Conservation (phyloP, 2,797 vertebrate genomes). For the Gambusia yucatana region DNA sequence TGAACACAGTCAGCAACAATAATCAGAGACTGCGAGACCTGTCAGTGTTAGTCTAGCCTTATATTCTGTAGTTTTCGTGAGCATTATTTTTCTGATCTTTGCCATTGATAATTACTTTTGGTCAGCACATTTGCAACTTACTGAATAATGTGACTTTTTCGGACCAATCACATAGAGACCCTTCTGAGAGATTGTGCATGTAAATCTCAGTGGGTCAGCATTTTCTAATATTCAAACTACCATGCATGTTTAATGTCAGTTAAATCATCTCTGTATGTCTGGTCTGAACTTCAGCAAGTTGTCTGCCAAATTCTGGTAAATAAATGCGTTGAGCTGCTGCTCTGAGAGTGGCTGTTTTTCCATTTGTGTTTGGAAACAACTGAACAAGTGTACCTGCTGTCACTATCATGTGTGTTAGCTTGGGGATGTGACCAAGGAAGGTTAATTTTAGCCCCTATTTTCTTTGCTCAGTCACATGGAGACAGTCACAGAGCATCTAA, state of each 20-base stretch:
- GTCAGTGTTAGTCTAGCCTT: background rate
- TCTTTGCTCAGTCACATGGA: background rate
- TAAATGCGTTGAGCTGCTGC: background rate
- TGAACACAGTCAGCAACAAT: background rate
- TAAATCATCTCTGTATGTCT: background rate
- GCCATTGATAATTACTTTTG: background rate
- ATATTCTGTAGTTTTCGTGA: background rate
- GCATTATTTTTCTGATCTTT: background rate
- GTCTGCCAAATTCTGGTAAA: background rate
- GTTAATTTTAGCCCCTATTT: background rate
- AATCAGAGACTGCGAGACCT: background rate
- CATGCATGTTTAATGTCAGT: background rate
- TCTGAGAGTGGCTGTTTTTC: background rate
- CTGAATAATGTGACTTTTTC: background rate
- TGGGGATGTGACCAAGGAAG: background rate
- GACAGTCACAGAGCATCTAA: background rate
- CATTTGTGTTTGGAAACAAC: background rate
- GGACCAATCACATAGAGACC: background rate
- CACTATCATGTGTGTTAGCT: background rate
- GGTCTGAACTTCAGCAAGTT: background rate
- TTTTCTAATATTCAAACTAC: background rate
- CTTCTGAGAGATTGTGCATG: background rate
- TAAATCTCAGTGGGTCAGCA: background rate
- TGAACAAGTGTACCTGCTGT: background rate
- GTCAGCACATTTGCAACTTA: no score